These are phyloP conservation scores for Charina bottae DNA, from an alignment of 2,113 vertebrate species.

Conservation along the genomic window DNA sequence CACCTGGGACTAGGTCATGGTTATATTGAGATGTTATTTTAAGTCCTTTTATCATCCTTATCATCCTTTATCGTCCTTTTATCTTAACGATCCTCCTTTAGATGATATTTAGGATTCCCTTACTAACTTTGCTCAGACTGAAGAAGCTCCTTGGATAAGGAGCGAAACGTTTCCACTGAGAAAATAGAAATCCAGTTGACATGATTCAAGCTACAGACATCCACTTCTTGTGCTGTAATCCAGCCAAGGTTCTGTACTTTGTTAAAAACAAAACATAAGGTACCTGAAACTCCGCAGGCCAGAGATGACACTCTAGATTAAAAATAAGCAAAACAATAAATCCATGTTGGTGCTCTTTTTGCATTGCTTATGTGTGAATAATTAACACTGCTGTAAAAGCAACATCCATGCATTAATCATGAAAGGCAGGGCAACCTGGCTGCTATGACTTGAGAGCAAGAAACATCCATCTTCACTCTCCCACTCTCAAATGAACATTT, in stretches of 20 bases:
- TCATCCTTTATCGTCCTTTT: too few relatives aligned
- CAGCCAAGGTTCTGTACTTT: background rate
- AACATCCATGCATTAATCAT: slow-evolving; percentile 18
- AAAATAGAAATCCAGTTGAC: too few relatives aligned
- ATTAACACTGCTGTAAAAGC: background rate
- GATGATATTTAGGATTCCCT: too few relatives aligned
- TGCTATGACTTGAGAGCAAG: slow-evolving; percentile 19
- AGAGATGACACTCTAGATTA: background rate
- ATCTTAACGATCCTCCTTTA: too few relatives aligned
- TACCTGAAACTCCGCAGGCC: slow-evolving; percentile 18
- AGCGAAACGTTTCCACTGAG: too few relatives aligned
- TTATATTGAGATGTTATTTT: too few relatives aligned
- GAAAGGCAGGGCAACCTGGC: background rate
- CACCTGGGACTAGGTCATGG: too few relatives aligned
- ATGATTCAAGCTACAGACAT: too few relatives aligned
- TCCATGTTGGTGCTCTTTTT: slow-evolving; percentile 14
- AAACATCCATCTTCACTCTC: background rate
- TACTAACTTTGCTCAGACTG: too few relatives aligned
- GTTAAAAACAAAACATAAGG: slow-evolving; percentile 26
- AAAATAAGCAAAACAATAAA: background rate
- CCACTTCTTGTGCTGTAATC: background rate
- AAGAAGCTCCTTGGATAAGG: too few relatives aligned
- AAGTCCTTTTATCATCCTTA: too few relatives aligned
- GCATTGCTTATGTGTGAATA: background rate
- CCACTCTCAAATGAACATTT: background rate